These are phyloP conservation scores for Cistogaster globosa DNA, from an alignment of 2,888 invertebrate species.

Conservation along the genomic window DNA sequence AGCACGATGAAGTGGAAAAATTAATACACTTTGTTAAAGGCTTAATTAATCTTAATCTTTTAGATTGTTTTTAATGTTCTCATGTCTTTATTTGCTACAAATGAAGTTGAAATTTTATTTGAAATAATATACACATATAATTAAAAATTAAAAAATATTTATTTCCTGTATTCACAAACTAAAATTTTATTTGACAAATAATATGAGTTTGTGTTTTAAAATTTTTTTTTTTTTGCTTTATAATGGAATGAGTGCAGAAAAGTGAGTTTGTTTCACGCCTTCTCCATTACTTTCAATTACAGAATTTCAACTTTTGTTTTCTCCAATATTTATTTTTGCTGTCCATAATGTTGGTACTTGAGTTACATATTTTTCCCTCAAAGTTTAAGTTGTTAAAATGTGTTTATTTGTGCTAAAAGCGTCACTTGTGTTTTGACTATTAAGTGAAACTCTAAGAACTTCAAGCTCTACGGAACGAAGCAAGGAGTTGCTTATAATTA, in stretches of 20 bases:
- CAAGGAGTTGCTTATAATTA: constrained; percentile 50
- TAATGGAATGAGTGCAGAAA: constrained; percentile 42
- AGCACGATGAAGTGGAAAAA: neutral
- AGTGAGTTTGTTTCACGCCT: constrained; percentile 48
- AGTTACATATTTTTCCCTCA: constrained; percentile 13
- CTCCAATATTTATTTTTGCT: neutral
- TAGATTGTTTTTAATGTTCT: constrained; percentile 60
- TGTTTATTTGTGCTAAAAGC: constrained; percentile 64
- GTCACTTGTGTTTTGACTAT: constrained; percentile 68
- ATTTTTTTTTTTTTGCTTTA: neutral
- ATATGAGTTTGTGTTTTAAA: neutral
- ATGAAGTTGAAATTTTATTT: constrained; percentile 49
- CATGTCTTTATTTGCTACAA: constrained; percentile 23
- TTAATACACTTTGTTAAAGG: constrained; percentile 41
- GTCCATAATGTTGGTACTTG: constrained; percentile 8
- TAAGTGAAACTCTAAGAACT: too few relatives aligned
- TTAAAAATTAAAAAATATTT: too few relatives aligned
- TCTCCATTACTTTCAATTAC: constrained; percentile 54
- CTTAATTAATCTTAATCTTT: constrained; percentile 63
- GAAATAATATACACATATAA: constrained; percentile 25
- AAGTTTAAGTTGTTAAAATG: constrained; percentile 66
- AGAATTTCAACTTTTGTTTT: constrained; percentile 31
- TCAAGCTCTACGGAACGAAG: constrained; percentile 14
- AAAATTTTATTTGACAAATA: too few relatives aligned
- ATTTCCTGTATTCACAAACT: too few relatives aligned